A percentile compares a stretch with the other conserved stretches of the same genome.
Conservation (phyloP, 1,140 invertebrate species). For the Drosophila albomicans region DNA sequence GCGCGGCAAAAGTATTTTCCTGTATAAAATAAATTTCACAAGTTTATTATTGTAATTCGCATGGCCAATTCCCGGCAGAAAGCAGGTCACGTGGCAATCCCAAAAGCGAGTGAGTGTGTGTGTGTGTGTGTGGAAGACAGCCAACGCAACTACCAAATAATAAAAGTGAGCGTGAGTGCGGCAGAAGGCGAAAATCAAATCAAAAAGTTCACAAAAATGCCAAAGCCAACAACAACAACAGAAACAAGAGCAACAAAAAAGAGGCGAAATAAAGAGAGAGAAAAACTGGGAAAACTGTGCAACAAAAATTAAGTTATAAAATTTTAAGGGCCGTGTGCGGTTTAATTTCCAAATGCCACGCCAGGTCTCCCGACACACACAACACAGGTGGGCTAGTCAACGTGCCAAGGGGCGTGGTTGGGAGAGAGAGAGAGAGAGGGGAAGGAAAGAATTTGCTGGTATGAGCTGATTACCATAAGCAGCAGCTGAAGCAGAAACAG, state of each 20-base stretch:
- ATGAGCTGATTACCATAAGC: conserved; percentile 75
- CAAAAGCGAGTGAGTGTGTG: conserved; percentile 17
- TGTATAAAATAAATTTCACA: conserved; percentile 77
- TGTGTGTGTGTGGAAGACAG: conserved; percentile 23
- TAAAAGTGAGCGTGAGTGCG: conserved; percentile 44
- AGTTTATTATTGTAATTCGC: conserved; percentile 80
- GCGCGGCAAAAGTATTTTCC: conserved; percentile 73
- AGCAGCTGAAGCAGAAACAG: conserved; percentile 40
- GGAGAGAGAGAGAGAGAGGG: conserved; percentile 4
- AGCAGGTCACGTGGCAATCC: conserved; percentile 47
- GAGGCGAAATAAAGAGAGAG: neutral
- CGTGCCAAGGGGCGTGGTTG: conserved; percentile 41
- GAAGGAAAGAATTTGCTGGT: conserved; percentile 44
- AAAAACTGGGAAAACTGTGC: conserved; percentile 38
- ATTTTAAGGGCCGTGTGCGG: conserved; percentile 78
- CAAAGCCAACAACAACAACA: conserved; percentile 51
- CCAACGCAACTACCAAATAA: conserved; percentile 20
- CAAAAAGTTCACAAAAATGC: conserved; percentile 82
- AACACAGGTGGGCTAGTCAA: conserved; percentile 55
- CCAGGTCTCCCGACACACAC: conserved; percentile 38
- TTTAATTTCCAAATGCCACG: conserved; percentile 80
- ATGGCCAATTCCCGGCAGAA: conserved; percentile 52
- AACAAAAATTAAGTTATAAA: conserved; percentile 83
- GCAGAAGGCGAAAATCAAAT: conserved; percentile 70
- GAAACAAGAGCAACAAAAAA: conserved; percentile 4